These are phyloP conservation scores for Anoncus sp. DNA, from an alignment of 2,888 invertebrate species.

Conservation along the genomic window DNA sequence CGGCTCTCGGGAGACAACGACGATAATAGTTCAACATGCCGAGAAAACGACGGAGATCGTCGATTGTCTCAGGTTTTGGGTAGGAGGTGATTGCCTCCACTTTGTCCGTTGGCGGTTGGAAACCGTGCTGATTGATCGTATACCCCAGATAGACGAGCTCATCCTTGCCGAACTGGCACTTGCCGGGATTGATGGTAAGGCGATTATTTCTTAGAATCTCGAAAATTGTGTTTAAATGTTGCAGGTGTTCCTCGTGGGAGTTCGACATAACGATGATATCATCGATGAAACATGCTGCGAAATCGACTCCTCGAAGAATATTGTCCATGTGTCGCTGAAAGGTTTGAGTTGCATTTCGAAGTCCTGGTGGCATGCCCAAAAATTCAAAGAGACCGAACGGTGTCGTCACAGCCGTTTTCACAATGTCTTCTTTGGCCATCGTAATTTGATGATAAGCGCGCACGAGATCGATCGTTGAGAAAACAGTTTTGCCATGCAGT, in stretches of 20 bases:
- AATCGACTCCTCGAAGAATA: constrained; percentile 60
- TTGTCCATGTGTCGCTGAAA: constrained; percentile 72
- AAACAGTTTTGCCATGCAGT: constrained; percentile 46
- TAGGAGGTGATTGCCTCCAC: constrained; percentile 72
- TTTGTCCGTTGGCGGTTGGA: constrained; percentile 74
- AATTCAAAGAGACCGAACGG: constrained; percentile 53
- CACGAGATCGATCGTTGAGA: constrained; percentile 51
- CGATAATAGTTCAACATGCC: constrained; percentile 80
- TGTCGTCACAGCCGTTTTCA: constrained; percentile 48
- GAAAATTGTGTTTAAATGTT: constrained; percentile 61
- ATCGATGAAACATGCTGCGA: constrained; percentile 66
- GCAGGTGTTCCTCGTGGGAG: constrained; percentile 61
- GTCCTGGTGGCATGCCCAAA: constrained; percentile 61
- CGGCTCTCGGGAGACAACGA: constrained; percentile 76
- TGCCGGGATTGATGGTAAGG: constrained; percentile 67
- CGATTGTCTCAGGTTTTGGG: constrained; percentile 71
- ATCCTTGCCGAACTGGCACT: constrained; percentile 73
- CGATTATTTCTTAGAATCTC: constrained; percentile 53
- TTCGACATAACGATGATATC: constrained; percentile 63
- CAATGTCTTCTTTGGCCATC: constrained; percentile 30
- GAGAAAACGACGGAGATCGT: constrained; percentile 75
- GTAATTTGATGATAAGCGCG: constrained; percentile 55
- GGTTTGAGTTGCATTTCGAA: constrained; percentile 66
- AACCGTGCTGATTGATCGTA: constrained; percentile 69
- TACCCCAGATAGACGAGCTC: constrained; percentile 74